Percentiles rank a stretch among this genome's conserved stretches.
Evolutionary conservation across 2,797 vertebrate genomes (phyloP).

Genomic region (Thripadectes ignobilis): DNA sequence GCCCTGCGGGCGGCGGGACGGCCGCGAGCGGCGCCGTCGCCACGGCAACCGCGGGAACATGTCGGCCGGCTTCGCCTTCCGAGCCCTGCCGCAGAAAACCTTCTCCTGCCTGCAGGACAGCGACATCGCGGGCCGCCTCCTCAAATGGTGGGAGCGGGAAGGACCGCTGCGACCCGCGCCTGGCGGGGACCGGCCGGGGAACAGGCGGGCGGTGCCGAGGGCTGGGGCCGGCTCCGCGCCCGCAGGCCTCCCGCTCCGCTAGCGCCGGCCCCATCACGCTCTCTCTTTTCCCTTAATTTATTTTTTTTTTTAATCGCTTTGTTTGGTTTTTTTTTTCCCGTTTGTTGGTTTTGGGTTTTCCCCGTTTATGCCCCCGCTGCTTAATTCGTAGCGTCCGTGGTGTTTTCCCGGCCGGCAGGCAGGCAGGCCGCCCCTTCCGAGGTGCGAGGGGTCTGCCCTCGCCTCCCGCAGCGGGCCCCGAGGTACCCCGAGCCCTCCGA

Average conservation of each 20-base stretch:
- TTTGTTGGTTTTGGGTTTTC: too few relatives aligned
- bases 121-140: conserved; percentile 58
- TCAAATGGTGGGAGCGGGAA: conserved; percentile 74
- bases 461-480: not conserved
- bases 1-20: not conserved
- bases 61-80: conserved; percentile 68
- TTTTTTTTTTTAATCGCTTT: not conserved
- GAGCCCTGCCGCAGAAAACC: conserved; percentile 63
- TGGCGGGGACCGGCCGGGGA: not conserved
- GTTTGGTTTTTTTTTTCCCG: too few relatives aligned
- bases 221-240: not conserved
- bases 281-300: too few relatives aligned
- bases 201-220: not conserved
- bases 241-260: not conserved
- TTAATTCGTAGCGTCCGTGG: not conserved
- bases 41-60: conserved; percentile 53
- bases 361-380: rapidly evolving
- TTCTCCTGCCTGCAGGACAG: conserved; percentile 61
- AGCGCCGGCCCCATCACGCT: not conserved
- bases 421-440: too few relatives aligned
- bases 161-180: not conserved
- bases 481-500: not conserved
- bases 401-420: not conserved
- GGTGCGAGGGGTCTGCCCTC: not conserved
- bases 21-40: not conserved